Conservation (phyloP, 1,140 invertebrate species). For the Papilio polyxenes region DNA sequence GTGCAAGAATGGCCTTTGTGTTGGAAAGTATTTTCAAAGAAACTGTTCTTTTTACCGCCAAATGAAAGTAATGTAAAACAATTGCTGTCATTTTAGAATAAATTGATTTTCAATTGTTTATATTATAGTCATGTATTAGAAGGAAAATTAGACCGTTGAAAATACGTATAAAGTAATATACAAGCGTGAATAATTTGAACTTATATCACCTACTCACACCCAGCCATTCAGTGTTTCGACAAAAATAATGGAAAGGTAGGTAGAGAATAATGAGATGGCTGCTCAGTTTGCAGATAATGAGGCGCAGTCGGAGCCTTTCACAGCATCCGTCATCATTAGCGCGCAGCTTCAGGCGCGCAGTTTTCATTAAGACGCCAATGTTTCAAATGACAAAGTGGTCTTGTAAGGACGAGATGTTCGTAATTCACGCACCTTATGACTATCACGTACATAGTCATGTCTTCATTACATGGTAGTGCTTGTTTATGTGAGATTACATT, state of each 20-base stretch:
- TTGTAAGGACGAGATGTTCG: conserved; percentile 42
- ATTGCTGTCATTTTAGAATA: too few species aligned
- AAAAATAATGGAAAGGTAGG: conserved; percentile 53
- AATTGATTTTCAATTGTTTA: too few species aligned
- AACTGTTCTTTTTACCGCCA: too few species aligned
- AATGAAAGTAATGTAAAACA: too few species aligned
- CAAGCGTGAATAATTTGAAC: not conserved
- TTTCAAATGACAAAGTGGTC: conserved; percentile 64
- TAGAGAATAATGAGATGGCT: conserved; percentile 59
- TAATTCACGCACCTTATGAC: conserved; percentile 47
- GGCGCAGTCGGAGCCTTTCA: conserved; percentile 68
- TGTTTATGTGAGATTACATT: conserved; percentile 10
- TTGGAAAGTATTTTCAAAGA: too few species aligned
- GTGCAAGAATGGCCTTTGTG: too few species aligned
- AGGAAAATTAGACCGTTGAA: not conserved
- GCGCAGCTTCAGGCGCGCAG: conserved; percentile 59
- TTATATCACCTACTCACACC: not conserved
- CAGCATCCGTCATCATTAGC: conserved; percentile 75
- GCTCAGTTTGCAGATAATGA: conserved; percentile 73
- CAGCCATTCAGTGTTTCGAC: conserved; percentile 30
- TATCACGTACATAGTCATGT: conserved; percentile 23
- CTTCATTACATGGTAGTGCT: conserved; percentile 32
- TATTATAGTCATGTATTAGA: too few species aligned
- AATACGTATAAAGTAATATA: not conserved
- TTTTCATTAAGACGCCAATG: conserved; percentile 75